Evolutionary conservation across 2,888 invertebrate genomes (phyloP).

Genomic region (Pachymerium ferrugineum): DNA sequence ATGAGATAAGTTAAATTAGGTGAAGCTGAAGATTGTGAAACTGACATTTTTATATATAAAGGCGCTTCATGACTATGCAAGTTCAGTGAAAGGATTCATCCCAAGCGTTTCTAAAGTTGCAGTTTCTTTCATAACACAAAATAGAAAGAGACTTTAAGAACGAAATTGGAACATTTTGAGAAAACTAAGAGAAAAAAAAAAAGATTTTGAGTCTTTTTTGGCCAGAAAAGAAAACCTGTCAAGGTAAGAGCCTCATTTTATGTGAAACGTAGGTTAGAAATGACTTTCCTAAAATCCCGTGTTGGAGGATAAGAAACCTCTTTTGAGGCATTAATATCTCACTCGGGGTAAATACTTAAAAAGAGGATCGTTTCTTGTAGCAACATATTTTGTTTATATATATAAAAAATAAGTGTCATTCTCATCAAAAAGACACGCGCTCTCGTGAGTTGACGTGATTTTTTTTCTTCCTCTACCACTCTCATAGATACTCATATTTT

Average conservation of each 20-base stretch:
- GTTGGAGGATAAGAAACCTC: not conserved
- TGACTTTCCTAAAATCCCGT: no score
- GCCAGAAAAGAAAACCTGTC: not conserved
- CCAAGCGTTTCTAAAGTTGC: no score
- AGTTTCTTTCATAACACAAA: no score
- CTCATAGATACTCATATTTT: not conserved
- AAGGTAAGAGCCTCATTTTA: slow-evolving; percentile 12
- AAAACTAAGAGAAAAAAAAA: no score
- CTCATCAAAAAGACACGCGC: not conserved
- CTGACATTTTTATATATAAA: not conserved
- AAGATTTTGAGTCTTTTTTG: not conserved
- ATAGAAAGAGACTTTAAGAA: no score
- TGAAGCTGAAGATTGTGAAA: not conserved
- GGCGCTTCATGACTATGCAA: not conserved
- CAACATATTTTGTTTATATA: no score
- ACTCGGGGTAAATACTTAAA: no score
- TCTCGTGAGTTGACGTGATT: not conserved
- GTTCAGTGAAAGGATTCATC: not conserved
- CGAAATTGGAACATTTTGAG: no score
- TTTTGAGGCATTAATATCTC: not conserved
- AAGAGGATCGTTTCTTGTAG: no score
- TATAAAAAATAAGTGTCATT: not conserved
- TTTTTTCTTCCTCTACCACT: not conserved
- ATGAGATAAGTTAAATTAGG: no score
- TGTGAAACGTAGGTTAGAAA: not conserved